Percentiles rank a stretch among this genome's conserved stretches.
phyloP scores from a whole-genome alignment of 2,888 invertebrate genomes.

The Cetonia aurata region DNA sequence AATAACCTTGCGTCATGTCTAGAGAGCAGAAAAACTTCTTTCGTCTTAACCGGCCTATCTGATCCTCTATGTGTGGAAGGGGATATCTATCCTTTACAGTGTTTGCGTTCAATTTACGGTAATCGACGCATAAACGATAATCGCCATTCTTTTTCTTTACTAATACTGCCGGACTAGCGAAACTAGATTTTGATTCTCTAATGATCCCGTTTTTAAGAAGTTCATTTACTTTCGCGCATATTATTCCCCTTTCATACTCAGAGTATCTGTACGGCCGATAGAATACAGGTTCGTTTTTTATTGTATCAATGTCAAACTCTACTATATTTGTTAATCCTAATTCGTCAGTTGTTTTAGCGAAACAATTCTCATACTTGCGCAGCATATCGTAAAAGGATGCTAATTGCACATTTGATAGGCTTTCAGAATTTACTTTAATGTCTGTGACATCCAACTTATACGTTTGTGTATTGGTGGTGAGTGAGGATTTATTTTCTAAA shows the following conservation, averaged over 20 bases:
- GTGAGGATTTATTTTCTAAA: too few relatives aligned
- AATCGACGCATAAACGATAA: too few relatives aligned
- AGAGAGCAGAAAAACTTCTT: too few relatives aligned
- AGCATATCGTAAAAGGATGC: neutral
- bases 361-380: neutral
- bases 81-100: too few relatives aligned
- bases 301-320: neutral
- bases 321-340: conserved; percentile 4
- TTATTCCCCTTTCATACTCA: neutral
- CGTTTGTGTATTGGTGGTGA: too few relatives aligned
- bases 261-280: conserved; percentile 1
- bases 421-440: neutral
- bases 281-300: neutral
- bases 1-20: too few relatives aligned
- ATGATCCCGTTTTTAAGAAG: neutral
- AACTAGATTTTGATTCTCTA: conserved; percentile 3
- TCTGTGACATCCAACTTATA: neutral
- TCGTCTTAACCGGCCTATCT: too few relatives aligned
- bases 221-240: neutral
- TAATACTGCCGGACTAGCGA: conserved; percentile 1
- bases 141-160: neutral
- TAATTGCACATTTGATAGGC: neutral
- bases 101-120: too few relatives aligned
- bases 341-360: conserved; percentile 1
- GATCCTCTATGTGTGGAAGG: too few relatives aligned